Evolutionary conservation across 2,797 vertebrate species (phyloP).

Genomic region (Cyprinella venusta): DNA sequence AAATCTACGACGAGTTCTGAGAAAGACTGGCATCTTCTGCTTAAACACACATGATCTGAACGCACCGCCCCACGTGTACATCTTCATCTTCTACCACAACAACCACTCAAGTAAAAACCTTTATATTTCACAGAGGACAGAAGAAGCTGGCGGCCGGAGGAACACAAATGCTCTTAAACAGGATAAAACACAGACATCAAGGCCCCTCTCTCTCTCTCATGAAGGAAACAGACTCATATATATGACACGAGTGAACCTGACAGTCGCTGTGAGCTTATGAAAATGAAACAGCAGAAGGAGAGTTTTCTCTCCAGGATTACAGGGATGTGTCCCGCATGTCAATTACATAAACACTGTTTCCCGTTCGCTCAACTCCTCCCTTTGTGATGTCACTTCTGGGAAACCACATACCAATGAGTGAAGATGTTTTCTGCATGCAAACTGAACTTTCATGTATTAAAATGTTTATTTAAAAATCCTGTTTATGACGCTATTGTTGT

Average conservation of each 20-base stretch:
- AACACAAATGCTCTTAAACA: background rate
- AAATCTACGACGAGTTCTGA: background rate
- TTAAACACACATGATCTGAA: background rate
- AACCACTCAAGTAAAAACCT: no score
- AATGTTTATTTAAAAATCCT: no score
- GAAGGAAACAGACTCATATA: background rate
- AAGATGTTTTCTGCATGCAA: conserved; percentile 46
- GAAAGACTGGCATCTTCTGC: background rate
- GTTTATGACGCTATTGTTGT: background rate
- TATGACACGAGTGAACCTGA: background rate
- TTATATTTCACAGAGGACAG: no score
- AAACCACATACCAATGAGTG: conserved; percentile 36
- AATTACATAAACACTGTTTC: conserved; percentile 70
- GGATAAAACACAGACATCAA: background rate
- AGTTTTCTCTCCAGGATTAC: conserved; percentile 31
- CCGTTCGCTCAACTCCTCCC: conserved; percentile 8
- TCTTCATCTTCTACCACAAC: no score
- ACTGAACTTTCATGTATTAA: background rate
- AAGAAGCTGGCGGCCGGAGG: background rate
- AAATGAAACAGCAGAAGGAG: conserved; percentile 23
- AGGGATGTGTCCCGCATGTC: conserved; percentile 61
- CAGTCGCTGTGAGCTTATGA: background rate
- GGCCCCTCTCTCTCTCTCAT: background rate
- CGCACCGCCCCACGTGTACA: no score
- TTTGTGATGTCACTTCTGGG: conserved; percentile 34